phyloP scores from a whole-genome alignment of 2,113 vertebrate species.

The Thinocorus orbignyianus region DNA sequence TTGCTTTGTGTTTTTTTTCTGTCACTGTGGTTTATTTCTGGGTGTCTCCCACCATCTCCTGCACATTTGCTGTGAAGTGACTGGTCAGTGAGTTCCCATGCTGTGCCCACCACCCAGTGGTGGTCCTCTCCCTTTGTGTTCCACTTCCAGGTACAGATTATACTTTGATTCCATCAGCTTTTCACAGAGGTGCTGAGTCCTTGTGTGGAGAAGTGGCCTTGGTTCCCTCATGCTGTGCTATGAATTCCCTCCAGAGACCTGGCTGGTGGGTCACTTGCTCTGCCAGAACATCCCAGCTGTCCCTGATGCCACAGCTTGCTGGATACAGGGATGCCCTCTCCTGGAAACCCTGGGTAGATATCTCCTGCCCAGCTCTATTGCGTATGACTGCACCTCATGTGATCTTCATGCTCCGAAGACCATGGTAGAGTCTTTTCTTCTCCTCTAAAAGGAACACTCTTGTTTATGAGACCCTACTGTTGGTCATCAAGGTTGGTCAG shows the following conservation, averaged over 20 bases:
- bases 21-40: rapidly evolving
- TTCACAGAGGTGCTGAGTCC: background rate
- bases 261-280: background rate
- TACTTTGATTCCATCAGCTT: background rate
- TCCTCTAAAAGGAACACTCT: background rate
- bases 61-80: background rate
- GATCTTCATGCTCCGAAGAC: background rate
- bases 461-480: background rate
- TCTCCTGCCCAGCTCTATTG: background rate
- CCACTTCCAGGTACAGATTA: background rate
- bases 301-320: background rate
- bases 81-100: rapidly evolving
- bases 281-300: background rate
- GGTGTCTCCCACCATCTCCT: background rate
- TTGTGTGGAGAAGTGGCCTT: background rate
- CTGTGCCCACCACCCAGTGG: rapidly evolving
- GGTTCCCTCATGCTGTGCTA: background rate
- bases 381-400: background rate
- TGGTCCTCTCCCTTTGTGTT: background rate
- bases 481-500: background rate
- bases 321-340: background rate
- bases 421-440: no score
- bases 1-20: rapidly evolving
- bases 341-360: background rate
- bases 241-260: background rate